Conservation (phyloP, 1,140 invertebrate species). For the Acromyrmex heyeri region DNA sequence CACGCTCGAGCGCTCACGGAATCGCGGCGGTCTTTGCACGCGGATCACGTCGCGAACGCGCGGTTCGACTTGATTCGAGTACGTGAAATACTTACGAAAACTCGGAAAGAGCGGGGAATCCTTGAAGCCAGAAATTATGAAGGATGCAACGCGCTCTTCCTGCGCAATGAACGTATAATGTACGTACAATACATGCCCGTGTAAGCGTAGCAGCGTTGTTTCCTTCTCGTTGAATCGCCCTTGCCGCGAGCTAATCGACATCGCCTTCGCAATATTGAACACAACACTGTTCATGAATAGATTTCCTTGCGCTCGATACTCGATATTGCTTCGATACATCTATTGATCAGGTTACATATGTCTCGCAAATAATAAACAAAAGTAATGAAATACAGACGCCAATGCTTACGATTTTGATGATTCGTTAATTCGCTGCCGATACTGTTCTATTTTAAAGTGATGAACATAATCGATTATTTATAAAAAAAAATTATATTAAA, state of each 20-base stretch:
- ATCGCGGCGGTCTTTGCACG: constrained; percentile 19
- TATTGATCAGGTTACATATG: neutral
- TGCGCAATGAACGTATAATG: constrained; percentile 14
- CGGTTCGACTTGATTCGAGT: constrained; percentile 51
- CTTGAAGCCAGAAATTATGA: constrained; percentile 52
- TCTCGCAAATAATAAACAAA: neutral
- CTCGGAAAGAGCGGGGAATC: constrained; percentile 54
- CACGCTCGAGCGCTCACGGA: neutral
- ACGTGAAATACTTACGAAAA: constrained; percentile 62
- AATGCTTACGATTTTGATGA: neutral
- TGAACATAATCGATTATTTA: no score
- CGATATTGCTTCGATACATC: neutral
- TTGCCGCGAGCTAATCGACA: neutral
- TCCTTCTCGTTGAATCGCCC: neutral
- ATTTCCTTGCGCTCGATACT: neutral
- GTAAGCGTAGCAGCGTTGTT: neutral
- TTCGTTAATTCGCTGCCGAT: neutral
- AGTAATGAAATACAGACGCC: neutral
- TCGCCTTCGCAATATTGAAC: neutral
- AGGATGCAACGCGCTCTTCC: constrained; percentile 38
- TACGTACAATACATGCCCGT: neutral
- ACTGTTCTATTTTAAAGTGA: neutral
- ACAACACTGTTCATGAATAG: neutral
- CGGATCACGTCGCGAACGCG: constrained; percentile 46
- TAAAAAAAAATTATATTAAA: no score